Conservation (phyloP, 2,797 vertebrate species). For the Thamnophis elegans region DNA sequence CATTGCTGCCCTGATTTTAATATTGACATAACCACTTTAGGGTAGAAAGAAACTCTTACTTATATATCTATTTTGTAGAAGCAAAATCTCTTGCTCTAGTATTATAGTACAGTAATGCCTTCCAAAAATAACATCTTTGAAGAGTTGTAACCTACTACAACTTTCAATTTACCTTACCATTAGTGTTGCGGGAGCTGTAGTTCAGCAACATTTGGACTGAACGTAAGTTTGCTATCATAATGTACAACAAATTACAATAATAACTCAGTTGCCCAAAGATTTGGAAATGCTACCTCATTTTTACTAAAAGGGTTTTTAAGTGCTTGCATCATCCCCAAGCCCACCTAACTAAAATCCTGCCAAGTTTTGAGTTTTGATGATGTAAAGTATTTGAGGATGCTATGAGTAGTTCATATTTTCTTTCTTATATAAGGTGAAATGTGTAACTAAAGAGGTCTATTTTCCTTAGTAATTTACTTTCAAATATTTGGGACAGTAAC, state of each 20-base stretch:
- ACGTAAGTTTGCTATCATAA: background rate
- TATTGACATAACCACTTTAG: background rate
- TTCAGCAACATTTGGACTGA: background rate
- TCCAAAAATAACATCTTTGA: background rate
- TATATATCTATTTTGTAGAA: background rate
- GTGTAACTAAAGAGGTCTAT: too few species aligned
- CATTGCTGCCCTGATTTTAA: background rate
- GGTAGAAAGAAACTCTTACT: background rate
- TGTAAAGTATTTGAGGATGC: background rate
- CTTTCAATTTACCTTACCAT: background rate
- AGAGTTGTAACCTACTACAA: background rate
- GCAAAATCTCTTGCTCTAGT: background rate
- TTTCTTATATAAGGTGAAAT: background rate
- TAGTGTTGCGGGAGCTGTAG: background rate
- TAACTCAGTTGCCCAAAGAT: background rate
- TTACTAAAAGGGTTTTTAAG: background rate
- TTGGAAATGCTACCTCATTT: background rate
- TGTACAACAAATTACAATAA: background rate
- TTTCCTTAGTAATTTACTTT: too few species aligned
- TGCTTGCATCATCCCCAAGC: background rate
- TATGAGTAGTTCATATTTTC: too few species aligned
- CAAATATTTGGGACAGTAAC: background rate
- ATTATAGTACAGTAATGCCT: background rate
- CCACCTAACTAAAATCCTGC: background rate
- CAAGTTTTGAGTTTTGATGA: background rate